Base-by-base conservation (phyloP, 2,797 vertebrate species). In the Eutrigla gurnardus region DNA sequence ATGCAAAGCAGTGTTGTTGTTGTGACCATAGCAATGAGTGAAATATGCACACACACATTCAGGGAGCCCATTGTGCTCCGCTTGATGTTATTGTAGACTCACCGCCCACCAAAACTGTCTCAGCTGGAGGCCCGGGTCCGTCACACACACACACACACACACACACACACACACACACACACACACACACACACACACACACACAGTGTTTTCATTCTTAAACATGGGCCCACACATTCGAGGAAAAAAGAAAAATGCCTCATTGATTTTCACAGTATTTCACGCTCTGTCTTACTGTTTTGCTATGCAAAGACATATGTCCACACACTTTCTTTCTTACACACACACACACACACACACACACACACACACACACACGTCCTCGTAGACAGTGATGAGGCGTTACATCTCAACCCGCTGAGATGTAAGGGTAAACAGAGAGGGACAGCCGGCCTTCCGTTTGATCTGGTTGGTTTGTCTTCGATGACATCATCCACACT, bases 341-440 rank as follows among this genome's bases (percentile, higher is more conserved):
- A 61, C 58, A 65, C 54, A 65, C 50, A 40, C 25, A 37, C 70
- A 60, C n/a, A 70, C 63, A 62, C 53, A 52, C 9, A 8, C 8
- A 11, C 37, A 39, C 18, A 7, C 72, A 43, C 35, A 61, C 58
- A 65, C 47, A 65, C 54, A 33, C 37, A 37, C n/a, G 6, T 64
- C 81, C 87, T 81, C 76, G 69, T 80, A 83, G 71, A 75, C 54
- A 42, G 86, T 90, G 86, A 87, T 65, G 68, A 83, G 82, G 75
- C 33, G 35, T 15, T 89, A 83, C 86, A 89, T 90, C 75, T 81
- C 46, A 37, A 63, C 63, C n/a, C 2, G 35, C 70, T 64, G 76
- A 88, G 60, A 46, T 64, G 1, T 65, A 12, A 83, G 71, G 86
- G 70, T 74, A 80, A 90, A 85, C 17, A 67, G 55, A 81, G 65